Conservation (phyloP, 2,797 vertebrate genomes). For the Phrynocephalus forsythii region DNA sequence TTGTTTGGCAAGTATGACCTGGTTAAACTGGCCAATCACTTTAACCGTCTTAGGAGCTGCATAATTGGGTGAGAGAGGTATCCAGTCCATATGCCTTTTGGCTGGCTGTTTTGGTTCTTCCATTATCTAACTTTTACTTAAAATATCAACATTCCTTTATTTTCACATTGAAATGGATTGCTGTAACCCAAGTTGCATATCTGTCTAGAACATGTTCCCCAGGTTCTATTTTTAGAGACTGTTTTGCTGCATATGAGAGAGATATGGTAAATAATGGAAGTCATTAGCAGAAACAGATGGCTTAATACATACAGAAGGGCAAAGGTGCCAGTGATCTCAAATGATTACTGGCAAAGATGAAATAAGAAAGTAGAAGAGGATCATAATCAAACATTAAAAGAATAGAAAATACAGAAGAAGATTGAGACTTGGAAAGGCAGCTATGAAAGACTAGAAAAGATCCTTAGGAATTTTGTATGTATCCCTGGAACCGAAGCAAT, state of each 20-base stretch:
- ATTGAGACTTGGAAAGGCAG: too few species aligned
- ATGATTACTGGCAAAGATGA: not conserved
- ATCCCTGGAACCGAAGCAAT: too few species aligned
- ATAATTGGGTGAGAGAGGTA: slow-evolving; percentile 14
- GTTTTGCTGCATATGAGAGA: not conserved
- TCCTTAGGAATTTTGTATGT: too few species aligned
- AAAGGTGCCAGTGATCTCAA: not conserved
- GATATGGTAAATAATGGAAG: not conserved
- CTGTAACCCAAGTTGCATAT: slow-evolving; percentile 2
- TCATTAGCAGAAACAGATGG: not conserved
- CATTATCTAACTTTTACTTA: slow-evolving; percentile 11
- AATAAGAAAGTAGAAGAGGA: not conserved
- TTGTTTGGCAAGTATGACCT: slow-evolving; percentile 56
- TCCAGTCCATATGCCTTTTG: not conserved
- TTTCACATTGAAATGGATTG: slow-evolving; percentile 15
- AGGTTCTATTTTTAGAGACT: not conserved
- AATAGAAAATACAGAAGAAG: not conserved
- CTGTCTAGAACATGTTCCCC: not conserved
- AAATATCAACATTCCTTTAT: slow-evolving; percentile 1
- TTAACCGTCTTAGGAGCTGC: slow-evolving; percentile 35
- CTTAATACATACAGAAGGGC: not conserved
- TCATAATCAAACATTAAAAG: too few species aligned
- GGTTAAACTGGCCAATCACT: slow-evolving; percentile 50
- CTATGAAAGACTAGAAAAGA: too few species aligned
- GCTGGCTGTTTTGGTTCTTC: slow-evolving; percentile 9